Evolutionary conservation across 2,888 invertebrate genomes (phyloP).

Genomic region (Drosophila longiperda): DNA sequence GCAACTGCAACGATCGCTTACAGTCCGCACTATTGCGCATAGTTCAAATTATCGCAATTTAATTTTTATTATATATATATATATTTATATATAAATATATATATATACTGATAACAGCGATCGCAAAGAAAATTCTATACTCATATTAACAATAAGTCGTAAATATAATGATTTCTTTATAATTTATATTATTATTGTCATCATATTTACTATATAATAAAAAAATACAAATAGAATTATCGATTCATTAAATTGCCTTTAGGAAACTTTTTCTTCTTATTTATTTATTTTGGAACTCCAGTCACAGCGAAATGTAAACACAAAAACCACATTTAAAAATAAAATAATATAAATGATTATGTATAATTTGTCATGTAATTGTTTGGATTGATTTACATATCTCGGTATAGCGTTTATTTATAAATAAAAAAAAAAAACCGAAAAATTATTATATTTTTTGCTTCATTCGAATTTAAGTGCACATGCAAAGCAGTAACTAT

Average conservation of each 20-base stretch:
- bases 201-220: constrained; percentile 10
- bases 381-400: constrained; percentile 1
- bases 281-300: constrained; percentile 2
- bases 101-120: constrained; percentile 48
- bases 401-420: constrained; percentile 6
- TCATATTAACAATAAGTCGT: constrained; percentile 48
- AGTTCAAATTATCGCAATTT: constrained; percentile 70
- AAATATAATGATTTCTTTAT: constrained; percentile 51
- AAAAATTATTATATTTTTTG: constrained; percentile 5
- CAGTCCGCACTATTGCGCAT: constrained; percentile 40
- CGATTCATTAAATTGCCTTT: neutral
- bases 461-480: constrained; percentile 14
- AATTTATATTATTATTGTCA: constrained; percentile 26
- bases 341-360: constrained; percentile 17
- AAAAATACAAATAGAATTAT: neutral
- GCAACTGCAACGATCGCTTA: constrained; percentile 22
- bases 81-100: constrained; percentile 7
- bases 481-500: constrained; percentile 13
- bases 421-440: constrained; percentile 10
- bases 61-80: constrained; percentile 42
- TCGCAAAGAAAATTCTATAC: constrained; percentile 21
- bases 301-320: neutral
- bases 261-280: neutral
- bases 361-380: constrained; percentile 17
- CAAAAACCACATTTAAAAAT: constrained; percentile 23